Evolutionary conservation across 2,797 vertebrate genomes (phyloP), one percentile per base, ranked within the genome.

Genomic region (Protonibea diacanthus): DNA sequence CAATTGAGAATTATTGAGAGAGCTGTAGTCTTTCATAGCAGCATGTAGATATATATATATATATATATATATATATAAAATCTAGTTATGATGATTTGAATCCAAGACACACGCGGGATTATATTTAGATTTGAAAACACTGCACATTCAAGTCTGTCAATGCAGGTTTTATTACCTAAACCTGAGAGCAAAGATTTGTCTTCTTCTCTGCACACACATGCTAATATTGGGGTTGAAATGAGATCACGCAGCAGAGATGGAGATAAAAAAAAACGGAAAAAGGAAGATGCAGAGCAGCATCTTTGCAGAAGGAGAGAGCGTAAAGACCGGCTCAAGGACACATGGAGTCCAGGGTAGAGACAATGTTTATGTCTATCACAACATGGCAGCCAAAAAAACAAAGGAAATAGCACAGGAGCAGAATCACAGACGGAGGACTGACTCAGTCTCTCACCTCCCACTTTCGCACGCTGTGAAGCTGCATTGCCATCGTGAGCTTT

Each of bases 371-470:
- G 67, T 90, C 78, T 86, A 70, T 80, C 77, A 82, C 80, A 84
- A 69, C 48, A 78, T 66, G 53, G 78, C 57, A 80, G 38, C 44
- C 40, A 51, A 45, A 17, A 51, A 33, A 33, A 3, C 51, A 69
- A 40, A 42, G 60, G 27, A 74, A 56, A 83, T 33, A n/a, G 20
- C 71, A 60, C 7, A 48, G 47, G 56, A 74, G 58, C 68, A 4
- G 21, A 69, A 68, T 73, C 82, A 85, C 90, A 92, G 87, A 90
- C 62, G 78, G 91, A 80, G 86, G 74, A 77, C 86, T 90, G 89
- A 93, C 80, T 90, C 83, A 89, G 57, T 91, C 90, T 92, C 74
- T 87, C 90, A 86, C 89, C 92, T 89, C 90, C 87, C 82, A 90
- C 88, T 87, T 84, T 82, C 85, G 85, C 78, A 83, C 20, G 25